These are phyloP conservation scores for Vespertilio murinus DNA, from an alignment of 2,797 vertebrate genomes.

Conservation along the genomic window DNA sequence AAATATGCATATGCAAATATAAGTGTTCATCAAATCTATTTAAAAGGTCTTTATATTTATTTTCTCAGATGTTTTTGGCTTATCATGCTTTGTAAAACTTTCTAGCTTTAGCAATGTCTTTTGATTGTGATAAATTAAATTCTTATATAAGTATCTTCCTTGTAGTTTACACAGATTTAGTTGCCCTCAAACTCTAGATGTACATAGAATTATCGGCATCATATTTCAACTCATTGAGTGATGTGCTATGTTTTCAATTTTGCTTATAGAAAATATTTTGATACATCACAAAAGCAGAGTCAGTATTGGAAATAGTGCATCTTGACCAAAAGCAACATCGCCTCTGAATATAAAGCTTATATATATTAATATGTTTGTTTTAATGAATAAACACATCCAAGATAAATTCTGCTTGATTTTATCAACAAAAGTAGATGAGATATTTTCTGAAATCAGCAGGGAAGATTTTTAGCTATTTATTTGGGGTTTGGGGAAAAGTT, in stretches of 20 bases:
- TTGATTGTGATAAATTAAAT: not conserved
- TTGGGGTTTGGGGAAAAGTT: not conserved
- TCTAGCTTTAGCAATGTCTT: not conserved
- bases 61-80: not conserved
- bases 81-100: not conserved
- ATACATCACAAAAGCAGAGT: not conserved
- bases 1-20: not conserved
- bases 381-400: not conserved
- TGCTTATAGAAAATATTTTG: not conserved
- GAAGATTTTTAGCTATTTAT: not conserved
- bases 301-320: not conserved
- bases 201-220: not conserved
- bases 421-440: slow-evolving; percentile 8
- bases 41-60: not conserved
- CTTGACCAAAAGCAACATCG: not conserved
- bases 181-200: not conserved
- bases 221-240: not conserved
- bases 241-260: not conserved
- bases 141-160: not conserved
- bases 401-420: slow-evolving; percentile 19
- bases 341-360: not conserved
- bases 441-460: slow-evolving; percentile 17
- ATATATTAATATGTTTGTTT: not conserved
- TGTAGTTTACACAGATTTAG: not conserved
- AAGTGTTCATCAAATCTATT: slow-evolving; percentile 16